Percentiles rank a stretch among this genome's conserved stretches.
Conservation (phyloP, 2,113 vertebrate species). For the Malurus cyaneus region DNA sequence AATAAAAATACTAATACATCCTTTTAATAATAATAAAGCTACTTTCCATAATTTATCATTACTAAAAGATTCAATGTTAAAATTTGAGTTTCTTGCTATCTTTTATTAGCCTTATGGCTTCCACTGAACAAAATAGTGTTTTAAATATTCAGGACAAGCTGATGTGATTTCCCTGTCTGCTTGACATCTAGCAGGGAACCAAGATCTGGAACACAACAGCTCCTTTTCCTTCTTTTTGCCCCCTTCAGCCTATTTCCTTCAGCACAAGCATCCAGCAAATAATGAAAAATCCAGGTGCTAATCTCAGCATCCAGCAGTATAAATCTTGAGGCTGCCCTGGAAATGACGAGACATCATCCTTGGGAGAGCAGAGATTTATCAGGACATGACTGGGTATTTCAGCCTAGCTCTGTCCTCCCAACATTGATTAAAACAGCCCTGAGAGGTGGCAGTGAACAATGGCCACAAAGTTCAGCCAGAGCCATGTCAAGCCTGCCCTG, state of each 20-base stretch:
- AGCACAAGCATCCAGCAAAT: not conserved
- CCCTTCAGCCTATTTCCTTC: not conserved
- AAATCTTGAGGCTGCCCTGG: not conserved
- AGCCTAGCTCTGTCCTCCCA: not conserved
- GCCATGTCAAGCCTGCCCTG: not conserved
- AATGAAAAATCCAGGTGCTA: not conserved
- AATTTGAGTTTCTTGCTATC: not conserved
- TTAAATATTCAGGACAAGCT: not conserved
- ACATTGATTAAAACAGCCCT: not conserved
- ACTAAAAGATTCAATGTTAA: not conserved
- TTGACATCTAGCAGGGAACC: not conserved
- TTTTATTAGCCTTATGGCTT: not conserved
- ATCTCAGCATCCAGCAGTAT: not conserved
- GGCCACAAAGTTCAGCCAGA: not conserved
- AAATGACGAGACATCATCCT: not conserved
- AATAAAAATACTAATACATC: not conserved
- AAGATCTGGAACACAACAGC: not conserved
- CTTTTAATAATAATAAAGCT: not conserved
- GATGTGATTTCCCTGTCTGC: not conserved
- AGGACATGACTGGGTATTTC: not conserved
- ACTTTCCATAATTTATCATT: not conserved
- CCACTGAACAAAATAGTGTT: rapidly evolving
- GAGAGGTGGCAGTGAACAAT: not conserved
- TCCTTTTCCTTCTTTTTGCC: not conserved
- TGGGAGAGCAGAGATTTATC: not conserved